Percentiles rank a stretch among this genome's conserved stretches.
phyloP scores from a whole-genome alignment of 2,797 vertebrate species.

The Apodemus agrarius region DNA sequence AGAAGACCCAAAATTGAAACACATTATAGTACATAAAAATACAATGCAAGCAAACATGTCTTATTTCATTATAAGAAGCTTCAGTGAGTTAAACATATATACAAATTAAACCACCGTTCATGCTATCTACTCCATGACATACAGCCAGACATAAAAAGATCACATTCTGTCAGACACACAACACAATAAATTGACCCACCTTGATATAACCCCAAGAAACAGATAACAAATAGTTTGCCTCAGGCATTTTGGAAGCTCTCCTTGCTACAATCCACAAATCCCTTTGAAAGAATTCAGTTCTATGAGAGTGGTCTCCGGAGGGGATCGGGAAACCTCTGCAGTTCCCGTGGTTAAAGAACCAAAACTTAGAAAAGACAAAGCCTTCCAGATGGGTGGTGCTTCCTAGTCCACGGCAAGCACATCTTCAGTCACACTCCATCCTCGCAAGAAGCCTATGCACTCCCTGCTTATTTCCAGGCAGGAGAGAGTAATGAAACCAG shows the following conservation, averaged over 20 bases:
- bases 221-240: constrained; percentile 97
- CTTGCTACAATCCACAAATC: constrained; percentile 86
- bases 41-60: neutral
- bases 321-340: constrained; percentile 70
- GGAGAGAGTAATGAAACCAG: constrained; percentile 73
- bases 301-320: constrained; percentile 67
- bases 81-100: neutral
- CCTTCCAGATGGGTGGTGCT: constrained; percentile 71
- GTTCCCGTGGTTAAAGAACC: constrained; percentile 59
- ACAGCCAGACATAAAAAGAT: constrained; percentile 7
- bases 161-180: constrained; percentile 52
- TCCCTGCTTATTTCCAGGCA: constrained; percentile 76
- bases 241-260: constrained; percentile 95
- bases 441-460: constrained; percentile 62
- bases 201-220: constrained; percentile 99
- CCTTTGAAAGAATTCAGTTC: constrained; percentile 82
- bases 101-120: constrained; percentile 33
- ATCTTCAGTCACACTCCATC: constrained; percentile 86
- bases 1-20: constrained; percentile 20
- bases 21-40: constrained; percentile 30
- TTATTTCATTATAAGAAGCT: constrained; percentile 24
- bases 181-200: constrained; percentile 90
- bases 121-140: constrained; percentile 42
- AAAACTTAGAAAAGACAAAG: constrained; percentile 65
- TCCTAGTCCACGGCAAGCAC: constrained; percentile 80